These are phyloP conservation scores for Nysson spinosus DNA, from an alignment of 2,888 invertebrate species.

Conservation along the genomic window DNA sequence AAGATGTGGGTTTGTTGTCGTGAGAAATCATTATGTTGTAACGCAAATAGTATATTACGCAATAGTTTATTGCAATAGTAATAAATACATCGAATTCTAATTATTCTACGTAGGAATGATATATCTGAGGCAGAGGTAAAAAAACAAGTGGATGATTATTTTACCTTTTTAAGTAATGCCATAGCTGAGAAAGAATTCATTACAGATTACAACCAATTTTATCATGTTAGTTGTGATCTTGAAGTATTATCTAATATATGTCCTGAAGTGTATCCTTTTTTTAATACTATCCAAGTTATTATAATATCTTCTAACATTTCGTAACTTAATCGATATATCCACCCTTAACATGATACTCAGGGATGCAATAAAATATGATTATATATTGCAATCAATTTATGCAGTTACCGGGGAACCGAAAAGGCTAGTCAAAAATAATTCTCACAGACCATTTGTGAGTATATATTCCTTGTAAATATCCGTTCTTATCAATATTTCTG, in stretches of 20 bases:
- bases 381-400: constrained; percentile 50
- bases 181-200: constrained; percentile 81
- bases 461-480: too few relatives aligned
- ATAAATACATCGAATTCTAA: constrained; percentile 11
- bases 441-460: too few relatives aligned
- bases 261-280: constrained; percentile 84
- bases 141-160: constrained; percentile 73
- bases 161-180: constrained; percentile 78
- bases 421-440: neutral
- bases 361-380: constrained; percentile 79
- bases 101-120: constrained; percentile 48
- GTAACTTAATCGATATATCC: too few relatives aligned
- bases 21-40: neutral
- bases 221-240: constrained; percentile 84
- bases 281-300: neutral
- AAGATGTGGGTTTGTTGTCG: constrained; percentile 68
- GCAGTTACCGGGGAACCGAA: constrained; percentile 35
- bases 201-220: constrained; percentile 83
- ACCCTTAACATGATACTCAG: constrained; percentile 73
- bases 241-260: constrained; percentile 81
- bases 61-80: neutral
- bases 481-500: too few relatives aligned
- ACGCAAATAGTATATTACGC: too few relatives aligned
- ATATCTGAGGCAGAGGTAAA: constrained; percentile 64
- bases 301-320: constrained; percentile 6